These are phyloP conservation scores for Samia ricini DNA, from an alignment of 1,140 invertebrate genomes.

Conservation along the genomic window DNA sequence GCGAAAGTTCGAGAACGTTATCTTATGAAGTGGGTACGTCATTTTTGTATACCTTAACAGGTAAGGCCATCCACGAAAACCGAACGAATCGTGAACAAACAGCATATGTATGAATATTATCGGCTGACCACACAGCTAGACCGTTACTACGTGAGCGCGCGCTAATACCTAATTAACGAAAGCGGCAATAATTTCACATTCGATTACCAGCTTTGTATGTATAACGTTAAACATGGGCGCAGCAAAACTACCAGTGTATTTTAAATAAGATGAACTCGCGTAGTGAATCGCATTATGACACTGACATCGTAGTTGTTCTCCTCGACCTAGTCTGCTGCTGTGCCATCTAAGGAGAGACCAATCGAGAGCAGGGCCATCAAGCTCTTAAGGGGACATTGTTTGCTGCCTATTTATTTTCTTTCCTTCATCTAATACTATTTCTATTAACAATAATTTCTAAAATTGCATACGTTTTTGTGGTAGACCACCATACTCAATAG, in stretches of 20 bases:
- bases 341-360: constrained; percentile 74
- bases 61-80: constrained; percentile 52
- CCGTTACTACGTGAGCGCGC: constrained; percentile 29
- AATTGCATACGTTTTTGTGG: no score
- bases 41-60: constrained; percentile 13
- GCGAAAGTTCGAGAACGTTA: background rate
- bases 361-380: constrained; percentile 74
- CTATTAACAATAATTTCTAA: background rate
- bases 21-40: background rate
- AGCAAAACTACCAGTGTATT: constrained; percentile 41
- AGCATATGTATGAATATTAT: constrained; percentile 38
- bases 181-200: background rate
- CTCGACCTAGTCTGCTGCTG: constrained; percentile 74
- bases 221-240: background rate
- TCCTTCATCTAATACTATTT: background rate
- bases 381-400: constrained; percentile 68
- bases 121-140: constrained; percentile 49
- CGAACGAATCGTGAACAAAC: constrained; percentile 43
- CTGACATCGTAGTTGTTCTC: constrained; percentile 71
- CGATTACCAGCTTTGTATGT: constrained; percentile 10
- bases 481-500: no score
- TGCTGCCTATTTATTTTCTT: constrained; percentile 18
- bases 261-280: constrained; percentile 22
- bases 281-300: constrained; percentile 58
- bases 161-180: constrained; percentile 10